Conservation (phyloP, 2,113 vertebrate species). For the Condylura cristata region DNA sequence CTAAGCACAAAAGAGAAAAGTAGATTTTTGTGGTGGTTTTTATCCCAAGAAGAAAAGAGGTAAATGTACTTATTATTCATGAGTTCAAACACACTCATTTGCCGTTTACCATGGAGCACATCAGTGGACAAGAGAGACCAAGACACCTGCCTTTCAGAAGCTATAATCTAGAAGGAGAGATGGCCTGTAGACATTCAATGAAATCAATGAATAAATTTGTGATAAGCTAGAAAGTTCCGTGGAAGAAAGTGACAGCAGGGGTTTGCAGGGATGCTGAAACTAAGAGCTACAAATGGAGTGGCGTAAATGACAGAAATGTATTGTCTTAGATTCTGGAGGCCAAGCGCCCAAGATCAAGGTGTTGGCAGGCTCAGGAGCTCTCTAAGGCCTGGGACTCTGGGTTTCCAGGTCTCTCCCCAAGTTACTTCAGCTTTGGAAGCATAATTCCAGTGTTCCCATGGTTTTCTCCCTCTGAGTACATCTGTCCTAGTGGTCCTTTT, state of each 20-base stretch:
- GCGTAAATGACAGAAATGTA: no score
- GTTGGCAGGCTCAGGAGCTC: neutral
- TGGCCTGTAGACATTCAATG: neutral
- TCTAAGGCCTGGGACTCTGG: neutral
- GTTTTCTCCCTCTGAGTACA: neutral
- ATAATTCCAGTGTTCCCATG: neutral
- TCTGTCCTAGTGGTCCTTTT: neutral
- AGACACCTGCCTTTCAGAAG: neutral
- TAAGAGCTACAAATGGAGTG: no score
- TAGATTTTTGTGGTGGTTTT: neutral
- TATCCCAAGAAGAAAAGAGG: neutral
- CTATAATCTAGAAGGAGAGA: neutral
- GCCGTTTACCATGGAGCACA: neutral
- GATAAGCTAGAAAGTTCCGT: neutral
- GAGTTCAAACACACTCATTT: neutral
- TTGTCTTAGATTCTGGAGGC: no score
- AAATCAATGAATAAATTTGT: neutral
- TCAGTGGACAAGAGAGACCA: neutral
- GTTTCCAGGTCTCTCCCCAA: neutral
- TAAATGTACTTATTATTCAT: neutral
- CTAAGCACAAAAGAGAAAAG: neutral
- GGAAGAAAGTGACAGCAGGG: neutral
- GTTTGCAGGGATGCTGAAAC: neutral
- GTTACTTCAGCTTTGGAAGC: neutral
- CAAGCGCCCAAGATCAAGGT: no score